These are phyloP conservation scores for Wasmannia auropunctata DNA, from an alignment of 1,140 invertebrate species.

Conservation along the genomic window DNA sequence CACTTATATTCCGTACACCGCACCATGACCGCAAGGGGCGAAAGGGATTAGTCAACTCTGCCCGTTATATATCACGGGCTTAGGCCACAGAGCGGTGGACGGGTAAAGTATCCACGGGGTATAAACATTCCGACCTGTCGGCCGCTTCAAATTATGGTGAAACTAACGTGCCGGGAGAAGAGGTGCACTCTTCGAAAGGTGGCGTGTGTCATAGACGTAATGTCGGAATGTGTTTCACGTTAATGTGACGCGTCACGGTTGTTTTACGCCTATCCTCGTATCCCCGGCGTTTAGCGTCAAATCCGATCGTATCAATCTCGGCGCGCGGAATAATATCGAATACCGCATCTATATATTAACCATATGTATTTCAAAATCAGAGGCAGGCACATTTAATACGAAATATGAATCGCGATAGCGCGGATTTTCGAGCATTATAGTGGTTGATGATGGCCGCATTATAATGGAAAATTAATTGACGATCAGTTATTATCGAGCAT, in stretches of 20 bases:
- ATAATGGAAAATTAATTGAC: conserved; percentile 18
- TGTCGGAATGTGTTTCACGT: conserved; percentile 55
- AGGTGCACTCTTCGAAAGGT: conserved; percentile 20
- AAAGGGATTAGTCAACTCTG: conserved; percentile 79
- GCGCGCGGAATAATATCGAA: neutral
- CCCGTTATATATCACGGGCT: conserved; percentile 79
- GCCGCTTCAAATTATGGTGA: conserved; percentile 73
- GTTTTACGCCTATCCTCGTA: conserved; percentile 10
- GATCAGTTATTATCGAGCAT: conserved; percentile 4
- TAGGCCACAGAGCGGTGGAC: conserved; percentile 64
- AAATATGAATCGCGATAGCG: conserved; percentile 25
- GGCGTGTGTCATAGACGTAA: conserved; percentile 32
- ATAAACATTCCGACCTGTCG: conserved; percentile 76
- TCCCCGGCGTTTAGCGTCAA: conserved; percentile 37
- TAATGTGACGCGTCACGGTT: conserved; percentile 8
- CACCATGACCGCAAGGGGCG: conserved; percentile 60
- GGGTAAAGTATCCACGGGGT: conserved; percentile 76
- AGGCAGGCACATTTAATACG: neutral
- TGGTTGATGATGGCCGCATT: neutral
- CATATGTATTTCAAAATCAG: conserved; percentile 9
- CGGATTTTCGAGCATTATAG: conserved; percentile 7
- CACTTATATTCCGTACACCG: conserved; percentile 61
- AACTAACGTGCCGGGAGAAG: conserved; percentile 50
- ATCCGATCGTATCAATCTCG: conserved; percentile 23
- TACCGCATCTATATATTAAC: neutral